phyloP scores from a whole-genome alignment of 2,113 vertebrate species.

The Hippocampus guttulatus region DNA sequence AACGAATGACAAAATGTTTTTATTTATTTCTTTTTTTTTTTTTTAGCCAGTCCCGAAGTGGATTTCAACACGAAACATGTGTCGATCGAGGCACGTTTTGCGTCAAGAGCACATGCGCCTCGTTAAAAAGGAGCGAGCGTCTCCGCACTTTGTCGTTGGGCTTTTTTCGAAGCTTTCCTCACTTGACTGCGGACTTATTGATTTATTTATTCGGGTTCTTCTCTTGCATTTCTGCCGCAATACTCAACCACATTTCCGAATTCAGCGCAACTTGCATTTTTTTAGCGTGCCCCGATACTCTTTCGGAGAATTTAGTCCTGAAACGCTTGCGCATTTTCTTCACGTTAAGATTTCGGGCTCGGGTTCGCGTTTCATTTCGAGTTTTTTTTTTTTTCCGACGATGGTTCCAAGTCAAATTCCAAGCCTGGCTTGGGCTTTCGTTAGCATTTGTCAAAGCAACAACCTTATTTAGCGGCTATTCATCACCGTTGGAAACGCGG shows the following conservation, averaged over 20 bases:
- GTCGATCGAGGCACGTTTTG: not conserved
- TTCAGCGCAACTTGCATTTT: no score
- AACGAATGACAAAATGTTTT: not conserved
- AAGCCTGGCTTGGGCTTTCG: no score
- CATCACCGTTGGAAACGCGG: no score
- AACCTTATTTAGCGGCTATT: no score
- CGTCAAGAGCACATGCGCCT: not conserved
- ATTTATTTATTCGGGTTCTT: not conserved
- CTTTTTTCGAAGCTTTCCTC: not conserved
- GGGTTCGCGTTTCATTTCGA: no score
- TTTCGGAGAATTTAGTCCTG: no score
- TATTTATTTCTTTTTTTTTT: not conserved
- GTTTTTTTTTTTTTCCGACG: no score
- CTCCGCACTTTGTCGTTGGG: not conserved
- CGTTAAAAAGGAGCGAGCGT: not conserved
- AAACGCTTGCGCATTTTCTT: no score
- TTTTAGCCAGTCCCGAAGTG: not conserved
- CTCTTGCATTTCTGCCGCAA: not conserved
- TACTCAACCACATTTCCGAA: not conserved
- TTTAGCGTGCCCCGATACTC: no score
- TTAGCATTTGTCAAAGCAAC: no score
- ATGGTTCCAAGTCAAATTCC: no score
- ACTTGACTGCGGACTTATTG: not conserved
- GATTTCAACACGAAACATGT: not conserved
- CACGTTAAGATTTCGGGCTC: no score